Conservation (phyloP, 2,888 invertebrate genomes). For the Epinotia nisella region DNA sequence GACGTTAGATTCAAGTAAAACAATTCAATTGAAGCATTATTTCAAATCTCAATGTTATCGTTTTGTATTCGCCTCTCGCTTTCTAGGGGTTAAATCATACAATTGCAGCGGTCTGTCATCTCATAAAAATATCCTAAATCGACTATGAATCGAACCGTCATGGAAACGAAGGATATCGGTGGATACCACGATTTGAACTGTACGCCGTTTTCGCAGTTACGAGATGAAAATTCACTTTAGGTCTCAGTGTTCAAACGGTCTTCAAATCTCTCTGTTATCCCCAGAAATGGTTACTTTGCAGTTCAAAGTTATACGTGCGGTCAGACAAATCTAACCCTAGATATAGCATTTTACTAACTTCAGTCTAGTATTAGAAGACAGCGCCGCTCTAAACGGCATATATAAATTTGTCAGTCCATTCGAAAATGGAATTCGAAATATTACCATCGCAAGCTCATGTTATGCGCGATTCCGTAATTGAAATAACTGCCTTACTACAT, state of each 20-base stretch:
- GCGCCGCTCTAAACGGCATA: slow-evolving; percentile 11
- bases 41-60: too few species aligned
- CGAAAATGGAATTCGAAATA: slow-evolving; percentile 7
- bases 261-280: background rate
- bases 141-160: background rate
- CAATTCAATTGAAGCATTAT: too few species aligned
- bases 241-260: background rate
- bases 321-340: background rate
- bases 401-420: slow-evolving; percentile 10
- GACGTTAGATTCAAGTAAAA: too few species aligned
- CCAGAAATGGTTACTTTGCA: background rate
- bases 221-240: background rate
- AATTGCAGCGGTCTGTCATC: too few species aligned
- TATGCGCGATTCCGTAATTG: background rate
- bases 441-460: background rate
- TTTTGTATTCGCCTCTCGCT: too few species aligned
- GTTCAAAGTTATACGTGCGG: background rate
- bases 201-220: background rate
- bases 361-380: background rate
- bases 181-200: background rate
- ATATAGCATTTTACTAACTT: background rate
- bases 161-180: background rate
- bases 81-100: too few species aligned
- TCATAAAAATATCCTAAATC: background rate
- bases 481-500: background rate